Evolutionary conservation across 2,113 vertebrate species (phyloP).

Genomic region (Lynx canadensis): DNA sequence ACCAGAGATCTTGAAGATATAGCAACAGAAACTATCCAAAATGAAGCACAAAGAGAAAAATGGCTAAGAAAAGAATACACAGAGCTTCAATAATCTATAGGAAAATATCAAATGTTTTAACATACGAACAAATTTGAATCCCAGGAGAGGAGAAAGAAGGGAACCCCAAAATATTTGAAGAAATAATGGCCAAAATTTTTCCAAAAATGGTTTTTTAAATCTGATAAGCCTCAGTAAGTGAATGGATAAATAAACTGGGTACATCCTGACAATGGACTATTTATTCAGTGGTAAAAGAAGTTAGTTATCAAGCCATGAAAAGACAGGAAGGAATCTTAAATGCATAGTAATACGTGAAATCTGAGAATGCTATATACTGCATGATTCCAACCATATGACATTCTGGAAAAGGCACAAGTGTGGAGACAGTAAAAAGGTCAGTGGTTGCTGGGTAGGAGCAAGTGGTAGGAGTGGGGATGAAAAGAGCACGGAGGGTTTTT

Average conservation of each 20-base stretch:
- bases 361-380: not conserved
- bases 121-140: not conserved
- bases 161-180: conserved; percentile 38
- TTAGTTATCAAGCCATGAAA: not conserved
- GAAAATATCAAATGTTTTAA: not conserved
- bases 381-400: not conserved
- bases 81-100: not conserved
- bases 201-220: conserved; percentile 22
- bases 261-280: not conserved
- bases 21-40: conserved; percentile 46
- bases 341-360: not conserved
- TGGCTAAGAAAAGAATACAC: not conserved
- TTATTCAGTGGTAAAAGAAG: not conserved
- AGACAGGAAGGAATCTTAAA: not conserved
- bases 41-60: conserved; percentile 37
- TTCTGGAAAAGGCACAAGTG: not conserved
- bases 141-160: conserved; percentile 7
- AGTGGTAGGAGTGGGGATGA: not conserved
- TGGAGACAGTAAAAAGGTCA: not conserved
- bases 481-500: not conserved
- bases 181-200: conserved; percentile 10
- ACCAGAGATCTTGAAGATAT: not conserved
- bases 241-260: not conserved
- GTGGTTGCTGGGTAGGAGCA: not conserved
- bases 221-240: not conserved